phyloP scores from a whole-genome alignment of 2,888 invertebrate genomes.

The Nysson spinosus region DNA sequence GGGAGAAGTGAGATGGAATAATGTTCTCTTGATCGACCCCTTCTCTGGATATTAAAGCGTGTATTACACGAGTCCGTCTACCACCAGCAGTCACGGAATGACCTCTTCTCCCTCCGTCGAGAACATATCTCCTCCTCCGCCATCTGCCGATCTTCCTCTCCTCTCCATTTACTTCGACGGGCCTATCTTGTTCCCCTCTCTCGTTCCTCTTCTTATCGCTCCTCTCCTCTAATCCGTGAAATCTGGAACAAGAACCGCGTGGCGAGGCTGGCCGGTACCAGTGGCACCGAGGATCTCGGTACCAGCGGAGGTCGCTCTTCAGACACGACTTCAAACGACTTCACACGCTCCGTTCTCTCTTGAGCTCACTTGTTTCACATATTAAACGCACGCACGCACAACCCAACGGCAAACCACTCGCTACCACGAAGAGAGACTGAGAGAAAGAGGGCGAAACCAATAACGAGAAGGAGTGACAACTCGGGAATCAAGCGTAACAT shows the following conservation, averaged over 20 bases:
- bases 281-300: slow-evolving; percentile 68
- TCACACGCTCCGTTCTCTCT: neutral
- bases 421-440: too few relatives aligned
- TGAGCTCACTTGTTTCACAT: too few relatives aligned
- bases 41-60: slow-evolving; percentile 15
- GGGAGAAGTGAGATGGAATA: slow-evolving; percentile 24
- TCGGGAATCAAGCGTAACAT: too few relatives aligned
- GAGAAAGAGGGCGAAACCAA: too few relatives aligned
- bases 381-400: too few relatives aligned
- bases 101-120: slow-evolving; percentile 31
- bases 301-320: slow-evolving; percentile 60
- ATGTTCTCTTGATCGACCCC: slow-evolving; percentile 39
- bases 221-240: slow-evolving; percentile 61
- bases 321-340: neutral
- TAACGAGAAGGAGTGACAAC: too few relatives aligned
- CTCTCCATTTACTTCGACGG: slow-evolving; percentile 23
- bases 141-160: slow-evolving; percentile 26
- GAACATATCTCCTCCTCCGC: slow-evolving; percentile 4
- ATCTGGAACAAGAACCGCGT: slow-evolving; percentile 69
- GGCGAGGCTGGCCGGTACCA: slow-evolving; percentile 64
- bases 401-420: too few relatives aligned
- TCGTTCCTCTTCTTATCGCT: slow-evolving; percentile 52
- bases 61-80: slow-evolving; percentile 36
- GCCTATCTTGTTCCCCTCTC: slow-evolving; percentile 33
- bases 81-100: slow-evolving; percentile 37